Conservation (phyloP, 2,797 vertebrate genomes). For the Mustela erminea region DNA sequence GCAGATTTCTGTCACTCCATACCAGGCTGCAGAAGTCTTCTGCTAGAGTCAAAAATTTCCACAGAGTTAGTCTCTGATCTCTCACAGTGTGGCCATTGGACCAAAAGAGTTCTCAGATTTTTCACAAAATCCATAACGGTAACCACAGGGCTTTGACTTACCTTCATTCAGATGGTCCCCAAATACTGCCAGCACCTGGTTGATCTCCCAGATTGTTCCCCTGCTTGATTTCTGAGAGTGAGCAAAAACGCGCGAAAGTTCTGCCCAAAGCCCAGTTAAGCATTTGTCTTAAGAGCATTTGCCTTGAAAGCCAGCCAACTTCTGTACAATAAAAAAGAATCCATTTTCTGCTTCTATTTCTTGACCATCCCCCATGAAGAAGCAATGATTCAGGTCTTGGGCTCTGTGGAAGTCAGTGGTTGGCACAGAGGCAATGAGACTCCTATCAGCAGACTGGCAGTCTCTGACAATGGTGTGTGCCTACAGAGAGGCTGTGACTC, state of each 20-base stretch:
- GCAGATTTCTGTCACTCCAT: neutral
- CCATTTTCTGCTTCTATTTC: neutral
- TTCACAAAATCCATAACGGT: neutral
- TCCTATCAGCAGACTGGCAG: neutral
- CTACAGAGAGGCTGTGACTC: neutral
- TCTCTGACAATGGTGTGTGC: neutral
- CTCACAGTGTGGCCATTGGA: neutral
- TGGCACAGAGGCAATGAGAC: neutral
- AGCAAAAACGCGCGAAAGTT: neutral
- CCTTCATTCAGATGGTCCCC: neutral
- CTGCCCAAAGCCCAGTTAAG: neutral
- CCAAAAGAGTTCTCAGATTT: neutral
- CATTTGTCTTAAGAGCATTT: neutral
- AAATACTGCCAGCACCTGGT: neutral
- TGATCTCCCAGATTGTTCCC: neutral
- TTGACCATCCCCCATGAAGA: neutral
- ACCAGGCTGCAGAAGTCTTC: neutral
- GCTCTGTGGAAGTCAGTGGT: neutral
- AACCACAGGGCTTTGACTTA: neutral
- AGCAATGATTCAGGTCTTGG: neutral
- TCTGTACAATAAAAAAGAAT: neutral
- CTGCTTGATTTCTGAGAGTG: neutral
- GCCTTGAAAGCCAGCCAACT: slow-evolving; percentile 41
- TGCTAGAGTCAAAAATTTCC: neutral
- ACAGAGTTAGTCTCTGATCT: neutral